Evolutionary conservation across 2,888 invertebrate genomes (phyloP).

Genomic region (Sisyra nigra): DNA sequence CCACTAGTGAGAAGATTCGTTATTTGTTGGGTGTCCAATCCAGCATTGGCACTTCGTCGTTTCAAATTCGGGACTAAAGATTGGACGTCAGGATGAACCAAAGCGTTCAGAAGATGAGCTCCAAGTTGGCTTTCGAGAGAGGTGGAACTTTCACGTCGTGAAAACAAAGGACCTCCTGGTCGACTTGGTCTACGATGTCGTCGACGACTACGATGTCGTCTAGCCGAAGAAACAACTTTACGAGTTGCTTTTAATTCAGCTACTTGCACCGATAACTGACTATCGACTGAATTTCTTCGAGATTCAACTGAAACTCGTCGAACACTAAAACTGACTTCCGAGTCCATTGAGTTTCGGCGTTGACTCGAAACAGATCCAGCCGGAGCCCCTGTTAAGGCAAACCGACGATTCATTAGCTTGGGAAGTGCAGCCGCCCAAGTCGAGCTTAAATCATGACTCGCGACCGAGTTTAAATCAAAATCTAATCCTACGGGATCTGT

Average conservation of each 20-base stretch:
- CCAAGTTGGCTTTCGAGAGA: slow-evolving; percentile 71
- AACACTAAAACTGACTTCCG: slow-evolving; percentile 57
- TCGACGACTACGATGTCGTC: slow-evolving; percentile 21
- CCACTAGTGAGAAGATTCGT: slow-evolving; percentile 23
- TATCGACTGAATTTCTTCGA: slow-evolving; percentile 72
- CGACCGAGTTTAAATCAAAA: slow-evolving; percentile 52
- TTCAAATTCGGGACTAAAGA: slow-evolving; percentile 38
- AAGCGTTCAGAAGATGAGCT: slow-evolving; percentile 45
- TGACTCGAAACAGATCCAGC: slow-evolving; percentile 34
- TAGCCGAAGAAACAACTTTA: slow-evolving; percentile 35
- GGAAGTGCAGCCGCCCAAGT: slow-evolving; percentile 87
- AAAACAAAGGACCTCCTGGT: slow-evolving; percentile 20
- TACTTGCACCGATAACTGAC: slow-evolving; percentile 71
- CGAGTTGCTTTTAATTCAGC: slow-evolving; percentile 61
- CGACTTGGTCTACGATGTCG: slow-evolving; percentile 27
- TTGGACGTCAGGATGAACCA: slow-evolving; percentile 32
- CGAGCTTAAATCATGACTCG: slow-evolving; percentile 73
- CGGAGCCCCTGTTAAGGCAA: slow-evolving; percentile 54
- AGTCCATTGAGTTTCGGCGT: slow-evolving; percentile 38
- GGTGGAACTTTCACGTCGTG: slow-evolving; percentile 47
- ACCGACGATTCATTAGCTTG: slow-evolving; percentile 67
- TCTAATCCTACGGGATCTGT: slow-evolving; percentile 80
- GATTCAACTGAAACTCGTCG: slow-evolving; percentile 76
- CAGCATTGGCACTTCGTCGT: slow-evolving; percentile 31
- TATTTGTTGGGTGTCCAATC: slow-evolving; percentile 29